Evolutionary conservation across 2,113 vertebrate genomes (phyloP).

Genomic region (Cynoglossus semilaevis): DNA sequence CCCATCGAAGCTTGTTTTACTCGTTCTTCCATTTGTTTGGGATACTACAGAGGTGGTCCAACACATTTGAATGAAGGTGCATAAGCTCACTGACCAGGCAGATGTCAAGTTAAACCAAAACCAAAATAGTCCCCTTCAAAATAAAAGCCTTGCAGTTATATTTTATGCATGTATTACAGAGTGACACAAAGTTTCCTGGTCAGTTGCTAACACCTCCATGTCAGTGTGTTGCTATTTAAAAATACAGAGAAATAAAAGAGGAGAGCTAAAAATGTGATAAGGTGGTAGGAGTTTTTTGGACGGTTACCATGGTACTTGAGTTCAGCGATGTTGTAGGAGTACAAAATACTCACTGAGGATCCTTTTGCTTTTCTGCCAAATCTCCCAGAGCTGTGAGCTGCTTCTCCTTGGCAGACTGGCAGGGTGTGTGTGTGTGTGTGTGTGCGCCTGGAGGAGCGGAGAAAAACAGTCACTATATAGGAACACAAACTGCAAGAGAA

Average conservation of each 20-base stretch:
- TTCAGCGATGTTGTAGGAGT: constrained; percentile 32
- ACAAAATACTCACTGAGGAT: constrained; percentile 54
- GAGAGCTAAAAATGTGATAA: no score
- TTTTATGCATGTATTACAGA: no score
- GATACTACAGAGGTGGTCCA: no score
- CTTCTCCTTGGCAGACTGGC: constrained; percentile 52
- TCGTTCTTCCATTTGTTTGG: no score
- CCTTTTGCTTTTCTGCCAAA: constrained; percentile 54
- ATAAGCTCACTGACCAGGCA: no score
- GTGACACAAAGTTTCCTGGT: no score
- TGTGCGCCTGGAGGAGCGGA: constrained; percentile 10
- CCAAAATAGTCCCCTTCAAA: no score
- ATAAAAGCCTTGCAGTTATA: no score
- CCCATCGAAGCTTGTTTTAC: no score
- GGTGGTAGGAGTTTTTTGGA: neutral
- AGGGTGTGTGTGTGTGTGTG: constrained; percentile 32
- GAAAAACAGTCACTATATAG: constrained; percentile 6
- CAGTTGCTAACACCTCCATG: no score
- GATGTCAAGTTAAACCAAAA: no score
- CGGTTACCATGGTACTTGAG: constrained; percentile 62
- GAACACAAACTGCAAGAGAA: neutral
- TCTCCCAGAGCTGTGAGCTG: constrained; percentile 23
- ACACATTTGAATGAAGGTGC: no score
- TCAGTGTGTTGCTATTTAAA: neutral
- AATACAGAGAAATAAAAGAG: neutral